These are phyloP conservation scores for Anniella stebbinsi DNA, from an alignment of 2,797 vertebrate species.

Conservation along the genomic window DNA sequence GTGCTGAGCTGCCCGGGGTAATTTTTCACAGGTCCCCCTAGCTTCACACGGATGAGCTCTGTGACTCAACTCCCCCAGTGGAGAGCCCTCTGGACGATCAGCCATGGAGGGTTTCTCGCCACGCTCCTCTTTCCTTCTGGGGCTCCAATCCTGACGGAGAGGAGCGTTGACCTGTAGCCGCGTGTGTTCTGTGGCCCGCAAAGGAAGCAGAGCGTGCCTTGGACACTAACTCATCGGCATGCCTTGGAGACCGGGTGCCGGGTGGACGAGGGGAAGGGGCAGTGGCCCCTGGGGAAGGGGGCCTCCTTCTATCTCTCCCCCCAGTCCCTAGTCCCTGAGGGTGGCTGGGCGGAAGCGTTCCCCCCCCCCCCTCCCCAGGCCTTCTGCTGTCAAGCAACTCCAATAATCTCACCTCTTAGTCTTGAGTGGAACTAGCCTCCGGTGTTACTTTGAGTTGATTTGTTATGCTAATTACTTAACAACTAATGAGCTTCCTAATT, in stretches of 20 bases:
- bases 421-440: constrained; percentile 49
- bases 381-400: neutral
- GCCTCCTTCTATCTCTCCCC: neutral
- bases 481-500: constrained; percentile 71
- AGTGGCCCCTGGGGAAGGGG: too few species aligned
- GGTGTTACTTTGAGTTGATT: constrained; percentile 57
- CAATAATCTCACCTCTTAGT: constrained; percentile 26
- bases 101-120: neutral
- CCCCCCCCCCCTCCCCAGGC: neutral
- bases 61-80: neutral
- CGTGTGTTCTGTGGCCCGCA: neutral
- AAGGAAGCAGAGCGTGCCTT: neutral
- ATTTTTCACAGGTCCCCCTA: neutral
- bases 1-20: neutral
- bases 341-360: neutral
- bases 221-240: neutral
- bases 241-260: neutral
- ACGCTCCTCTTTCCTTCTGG: neutral
- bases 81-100: too few species aligned
- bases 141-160: neutral
- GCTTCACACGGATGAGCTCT: neutral
- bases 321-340: neutral
- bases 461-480: constrained; percentile 69
- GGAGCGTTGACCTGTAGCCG: neutral
- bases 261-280: too few species aligned